A percentile compares a stretch with the other conserved stretches of the same genome.
Conservation (phyloP, 37 sponge, comb jelly and placozoan species). For the Cliona cf. orientalis region DNA sequence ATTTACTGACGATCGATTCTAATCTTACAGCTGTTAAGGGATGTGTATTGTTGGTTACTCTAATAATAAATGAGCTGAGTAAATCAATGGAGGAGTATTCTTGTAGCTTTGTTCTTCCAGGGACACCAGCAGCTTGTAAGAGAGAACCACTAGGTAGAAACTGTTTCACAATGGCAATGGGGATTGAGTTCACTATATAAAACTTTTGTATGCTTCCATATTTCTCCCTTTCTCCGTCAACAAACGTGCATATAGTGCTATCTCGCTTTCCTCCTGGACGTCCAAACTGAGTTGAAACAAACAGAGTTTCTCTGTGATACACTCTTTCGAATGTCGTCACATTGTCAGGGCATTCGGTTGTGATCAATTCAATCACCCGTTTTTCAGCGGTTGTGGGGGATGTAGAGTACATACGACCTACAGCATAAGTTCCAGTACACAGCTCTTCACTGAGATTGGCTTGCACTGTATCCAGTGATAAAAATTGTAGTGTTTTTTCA, state of each 20-base stretch:
- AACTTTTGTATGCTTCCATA: neutral
- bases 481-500: neutral
- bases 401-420: slow-evolving; percentile 3
- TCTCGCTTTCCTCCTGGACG: slow-evolving; percentile 2
- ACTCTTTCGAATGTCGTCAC: neutral
- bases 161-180: neutral
- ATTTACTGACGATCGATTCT: neutral
- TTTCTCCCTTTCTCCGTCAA: neutral
- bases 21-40: neutral
- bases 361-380: neutral
- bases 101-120: neutral
- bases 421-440: neutral
- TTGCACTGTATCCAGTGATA: neutral
- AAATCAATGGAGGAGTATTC: neutral
- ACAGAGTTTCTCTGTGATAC: neutral
- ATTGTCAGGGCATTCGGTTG: neutral
- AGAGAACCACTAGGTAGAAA: neutral
- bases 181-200: neutral
- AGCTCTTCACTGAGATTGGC: neutral
- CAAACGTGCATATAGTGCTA: slow-evolving; percentile 7
- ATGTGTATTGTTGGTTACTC: neutral
- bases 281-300: neutral
- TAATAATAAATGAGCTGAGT: neutral
- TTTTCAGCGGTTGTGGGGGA: neutral
- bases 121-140: neutral